These are phyloP conservation scores for Bruchidius siliquastri DNA, from an alignment of 2,888 invertebrate species.

Conservation along the genomic window DNA sequence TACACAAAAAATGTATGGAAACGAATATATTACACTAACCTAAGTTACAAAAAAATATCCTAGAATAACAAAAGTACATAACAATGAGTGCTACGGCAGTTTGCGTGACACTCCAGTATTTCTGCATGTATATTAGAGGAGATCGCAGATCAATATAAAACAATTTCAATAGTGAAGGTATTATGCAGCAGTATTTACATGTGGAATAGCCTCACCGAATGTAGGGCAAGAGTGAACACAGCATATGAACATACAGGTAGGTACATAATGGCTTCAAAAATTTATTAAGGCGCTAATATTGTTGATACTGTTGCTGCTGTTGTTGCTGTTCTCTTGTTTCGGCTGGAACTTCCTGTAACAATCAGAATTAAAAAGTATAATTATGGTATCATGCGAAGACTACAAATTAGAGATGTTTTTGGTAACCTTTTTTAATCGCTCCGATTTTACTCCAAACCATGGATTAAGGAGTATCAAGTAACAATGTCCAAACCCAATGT, in stretches of 20 bases:
- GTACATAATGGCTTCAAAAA: neutral
- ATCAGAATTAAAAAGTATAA: neutral
- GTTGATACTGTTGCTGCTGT: neutral
- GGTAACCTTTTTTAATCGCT: too few relatives aligned
- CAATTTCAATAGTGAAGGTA: neutral
- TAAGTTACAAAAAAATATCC: neutral
- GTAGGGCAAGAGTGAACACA: neutral
- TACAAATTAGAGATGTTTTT: too few relatives aligned
- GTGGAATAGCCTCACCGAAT: neutral
- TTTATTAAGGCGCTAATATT: neutral
- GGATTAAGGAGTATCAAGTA: too few relatives aligned
- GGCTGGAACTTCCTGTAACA: neutral
- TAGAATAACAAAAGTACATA: neutral
- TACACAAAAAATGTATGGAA: too few relatives aligned
- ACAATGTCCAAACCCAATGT: too few relatives aligned
- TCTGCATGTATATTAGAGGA: neutral
- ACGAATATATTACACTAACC: neutral
- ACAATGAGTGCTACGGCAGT: neutral
- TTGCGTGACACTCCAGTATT: neutral
- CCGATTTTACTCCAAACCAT: too few relatives aligned
- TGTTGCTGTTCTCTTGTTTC: neutral
- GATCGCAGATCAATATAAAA: neutral
- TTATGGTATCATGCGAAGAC: too few relatives aligned
- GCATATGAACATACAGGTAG: neutral
- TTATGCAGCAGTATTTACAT: neutral